These are phyloP conservation scores for Chauna torquata DNA, from an alignment of 2,113 vertebrate genomes.

Conservation along the genomic window DNA sequence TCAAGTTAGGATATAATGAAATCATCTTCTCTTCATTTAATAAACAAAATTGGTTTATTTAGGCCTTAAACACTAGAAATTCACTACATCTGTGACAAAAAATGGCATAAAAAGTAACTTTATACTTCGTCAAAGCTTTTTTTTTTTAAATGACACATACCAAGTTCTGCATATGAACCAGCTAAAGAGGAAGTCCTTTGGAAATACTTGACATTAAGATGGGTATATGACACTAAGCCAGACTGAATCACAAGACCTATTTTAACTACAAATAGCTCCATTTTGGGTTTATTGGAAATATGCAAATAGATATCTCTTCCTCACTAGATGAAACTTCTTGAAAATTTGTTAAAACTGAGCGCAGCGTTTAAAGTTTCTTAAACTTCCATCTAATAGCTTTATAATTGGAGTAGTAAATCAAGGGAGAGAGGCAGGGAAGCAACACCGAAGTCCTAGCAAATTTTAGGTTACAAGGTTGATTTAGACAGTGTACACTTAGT, in stretches of 20 bases:
- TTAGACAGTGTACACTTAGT: neutral
- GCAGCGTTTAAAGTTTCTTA: accelerated
- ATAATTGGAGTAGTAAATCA: neutral
- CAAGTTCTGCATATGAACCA: neutral
- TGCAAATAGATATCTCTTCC: neutral
- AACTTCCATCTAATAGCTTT: neutral
- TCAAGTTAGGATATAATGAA: neutral
- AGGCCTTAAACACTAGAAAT: neutral
- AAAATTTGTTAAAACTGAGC: neutral
- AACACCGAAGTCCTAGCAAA: neutral
- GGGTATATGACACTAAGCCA: constrained; percentile 17
- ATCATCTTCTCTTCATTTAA: neutral
- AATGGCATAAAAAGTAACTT: neutral
- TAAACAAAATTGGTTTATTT: neutral
- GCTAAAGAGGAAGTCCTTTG: constrained; percentile 54
- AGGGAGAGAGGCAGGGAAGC: neutral
- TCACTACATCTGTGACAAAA: neutral
- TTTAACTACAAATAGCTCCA: neutral
- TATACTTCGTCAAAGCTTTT: neutral
- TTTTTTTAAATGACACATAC: neutral
- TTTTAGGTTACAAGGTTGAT: neutral
- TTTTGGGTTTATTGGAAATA: constrained; percentile 7
- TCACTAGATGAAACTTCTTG: neutral
- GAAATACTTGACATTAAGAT: constrained; percentile 48
- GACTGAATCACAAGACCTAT: neutral